These are phyloP conservation scores for Antheraea pernyi DNA, from an alignment of 1,140 invertebrate species.

Conservation along the genomic window DNA sequence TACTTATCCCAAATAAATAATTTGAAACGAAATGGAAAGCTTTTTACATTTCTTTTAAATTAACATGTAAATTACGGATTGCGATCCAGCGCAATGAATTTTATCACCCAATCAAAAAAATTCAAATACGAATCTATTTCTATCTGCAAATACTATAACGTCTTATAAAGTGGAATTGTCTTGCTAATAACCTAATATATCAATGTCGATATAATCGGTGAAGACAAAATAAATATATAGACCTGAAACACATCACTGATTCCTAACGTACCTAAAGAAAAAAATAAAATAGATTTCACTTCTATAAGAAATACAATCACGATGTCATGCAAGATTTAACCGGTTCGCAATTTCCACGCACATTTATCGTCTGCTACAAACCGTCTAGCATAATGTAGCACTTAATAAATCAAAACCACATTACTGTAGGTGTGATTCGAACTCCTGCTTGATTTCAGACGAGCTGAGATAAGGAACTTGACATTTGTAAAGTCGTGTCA, in stretches of 20 bases:
- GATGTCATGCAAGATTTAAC: background rate
- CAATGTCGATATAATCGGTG: too few relatives aligned
- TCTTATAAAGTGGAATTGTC: too few relatives aligned
- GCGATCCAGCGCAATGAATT: background rate
- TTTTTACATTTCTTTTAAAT: slow-evolving; percentile 16
- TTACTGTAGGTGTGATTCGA: slow-evolving; percentile 4
- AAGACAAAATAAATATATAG: background rate
- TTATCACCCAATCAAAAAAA: background rate
- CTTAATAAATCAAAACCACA: slow-evolving; percentile 14
- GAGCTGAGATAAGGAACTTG: slow-evolving; percentile 7
- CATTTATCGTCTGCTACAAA: background rate
- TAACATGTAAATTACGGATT: slow-evolving; percentile 19
- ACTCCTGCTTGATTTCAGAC: slow-evolving; percentile 13
- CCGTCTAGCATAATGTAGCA: slow-evolving; percentile 3
- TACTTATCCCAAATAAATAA: slow-evolving; percentile 24
- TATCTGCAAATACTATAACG: too few relatives aligned
- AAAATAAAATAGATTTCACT: too few relatives aligned
- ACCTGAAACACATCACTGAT: too few relatives aligned
- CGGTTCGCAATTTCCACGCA: background rate
- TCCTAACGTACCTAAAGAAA: too few relatives aligned
- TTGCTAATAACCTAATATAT: too few relatives aligned
- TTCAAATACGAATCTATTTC: too few relatives aligned
- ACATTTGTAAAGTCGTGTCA: slow-evolving; percentile 9
- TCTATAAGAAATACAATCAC: background rate
- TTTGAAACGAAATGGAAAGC: slow-evolving; percentile 18